Evolutionary conservation across 2,113 vertebrate genomes (phyloP).

Genomic region (Lucifuga dentata): DNA sequence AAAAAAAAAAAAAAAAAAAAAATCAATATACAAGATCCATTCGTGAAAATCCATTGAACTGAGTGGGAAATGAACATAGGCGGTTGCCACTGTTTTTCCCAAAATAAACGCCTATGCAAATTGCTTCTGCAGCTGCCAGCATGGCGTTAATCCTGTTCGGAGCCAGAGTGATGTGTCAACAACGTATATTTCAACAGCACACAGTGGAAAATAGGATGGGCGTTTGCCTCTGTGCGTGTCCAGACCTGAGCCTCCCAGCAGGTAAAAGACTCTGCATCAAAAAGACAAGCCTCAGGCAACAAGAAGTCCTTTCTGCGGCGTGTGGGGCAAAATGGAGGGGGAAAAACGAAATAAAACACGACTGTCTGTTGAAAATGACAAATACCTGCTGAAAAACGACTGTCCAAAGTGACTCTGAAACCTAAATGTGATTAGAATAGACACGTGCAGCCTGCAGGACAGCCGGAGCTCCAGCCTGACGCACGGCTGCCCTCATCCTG

Average conservation of each 20-base stretch:
- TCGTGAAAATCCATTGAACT: background rate
- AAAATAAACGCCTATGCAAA: slow-evolving; percentile 62
- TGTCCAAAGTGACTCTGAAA: background rate
- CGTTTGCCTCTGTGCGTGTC: slow-evolving; percentile 41
- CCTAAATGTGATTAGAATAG: background rate
- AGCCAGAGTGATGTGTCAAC: background rate
- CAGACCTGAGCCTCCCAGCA: slow-evolving; percentile 42
- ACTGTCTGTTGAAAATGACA: slow-evolving; percentile 14
- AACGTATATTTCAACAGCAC: slow-evolving; percentile 6
- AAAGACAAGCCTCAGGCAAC: slow-evolving; percentile 6
- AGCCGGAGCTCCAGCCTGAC: slow-evolving; percentile 48
- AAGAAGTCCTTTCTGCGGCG: background rate
- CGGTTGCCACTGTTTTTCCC: slow-evolving; percentile 51
- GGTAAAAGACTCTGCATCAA: slow-evolving; percentile 40
- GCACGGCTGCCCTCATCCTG: slow-evolving; percentile 26
- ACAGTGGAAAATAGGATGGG: background rate
- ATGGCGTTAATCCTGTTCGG: background rate
- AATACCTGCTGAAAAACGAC: slow-evolving; percentile 18
- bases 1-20: too few species aligned
- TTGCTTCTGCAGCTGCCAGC: background rate
- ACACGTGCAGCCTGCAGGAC: slow-evolving; percentile 19
- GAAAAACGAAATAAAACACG: background rate
- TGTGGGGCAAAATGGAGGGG: background rate
- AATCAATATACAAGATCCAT: background rate
- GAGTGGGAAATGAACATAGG: background rate